Base-by-base conservation (phyloP, 37 sponge, comb jelly and placozoan genomes). In the Cliona cf. orientalis region DNA sequence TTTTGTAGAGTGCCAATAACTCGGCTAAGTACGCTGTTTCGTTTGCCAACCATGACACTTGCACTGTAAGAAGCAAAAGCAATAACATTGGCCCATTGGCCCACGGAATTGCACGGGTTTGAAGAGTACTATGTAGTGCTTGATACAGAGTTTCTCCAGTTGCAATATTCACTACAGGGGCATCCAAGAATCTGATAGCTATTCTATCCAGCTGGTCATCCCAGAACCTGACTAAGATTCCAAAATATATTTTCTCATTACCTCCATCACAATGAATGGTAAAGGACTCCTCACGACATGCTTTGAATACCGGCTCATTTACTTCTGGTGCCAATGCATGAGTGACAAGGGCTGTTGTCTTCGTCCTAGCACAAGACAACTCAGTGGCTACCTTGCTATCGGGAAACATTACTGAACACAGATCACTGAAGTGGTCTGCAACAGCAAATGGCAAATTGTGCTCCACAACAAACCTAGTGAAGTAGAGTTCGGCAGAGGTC, bases 251-350 rank as follows among this genome's bases (percentile, higher is more conserved):
- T 72, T 55, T 9, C 3, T 44, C 73, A 49, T 46, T 72, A 5
- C 73, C 55, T 25, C 49, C 55, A 49, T 49, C 73, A 72, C 73
- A 72, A 9, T 53, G 73, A 26, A 71, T 42, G 46, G 71, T 36
- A 43, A 71, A 71, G n/a, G 46, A 31, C 42, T 41, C 36, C 12
- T 12, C 21, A 3, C n/a, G 46, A 41, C 71, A 71, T 42, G 26
- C 6, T 71, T 12, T 37, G 11, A 44, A 3, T 29, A 71, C 17
- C 6, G 40, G 40, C 12, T 35, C 28, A 36, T 12, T 28, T 25
- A 71, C 9, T 41, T n/a, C n/a, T 3, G 73, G 56, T 22, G 39
- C 1, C 4, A 72, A 55, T 31, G 73, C 56, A 9, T 28, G 23
- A 32, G 11, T 72, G 23, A 72, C 17, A 5, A 72, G 3, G 36